Base-by-base conservation (phyloP, 2,113 vertebrate species). In the Gallinago jamesoni region DNA sequence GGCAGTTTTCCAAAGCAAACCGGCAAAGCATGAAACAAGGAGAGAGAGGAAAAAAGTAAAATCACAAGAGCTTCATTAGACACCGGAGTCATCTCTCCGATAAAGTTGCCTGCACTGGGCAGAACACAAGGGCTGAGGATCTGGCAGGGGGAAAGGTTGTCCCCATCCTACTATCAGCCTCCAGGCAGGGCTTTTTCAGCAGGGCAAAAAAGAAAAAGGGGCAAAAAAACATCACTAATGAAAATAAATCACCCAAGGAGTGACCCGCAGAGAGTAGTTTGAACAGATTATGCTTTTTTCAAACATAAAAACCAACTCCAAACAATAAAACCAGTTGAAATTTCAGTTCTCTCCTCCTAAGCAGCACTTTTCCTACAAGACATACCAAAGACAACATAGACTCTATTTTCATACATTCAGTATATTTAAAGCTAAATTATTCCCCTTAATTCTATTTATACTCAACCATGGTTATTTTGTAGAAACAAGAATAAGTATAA, bases 41-140 rank as follows among this genome's bases (percentile, higher is more conserved):
- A 1, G 27, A 43, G 41, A 45, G 25, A 67, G 62, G 14, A 53
- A 28, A 14, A 48, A 22, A 56, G 9, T 21, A 47, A 47, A 20
- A 73, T 35, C 63, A 5, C 39, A 39, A 59, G 41, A 85, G 64
- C 74, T 15, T 30, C 3, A 20, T 10, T 20, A 25, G 74, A n/a
- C 2, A 1, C 2, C 0, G 0, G 21, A 64, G 33, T 0, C 48
- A 20, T 5, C 55, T 24, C 67, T 7, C 9, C 1, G 41, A 52
- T 17, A 47, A 37, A 68, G 48, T 66, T 47, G 41, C 30, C 35
- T 35, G 57, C 56, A 27, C 53, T 0, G 10, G 37, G 75, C 13
- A 28, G 22, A 77, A 12, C 47, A 27, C 24, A 21, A 10, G 31
- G 81, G 50, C 30, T 30, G 13, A 30, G 87, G 77, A 47, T 10